Evolutionary conservation across 2,888 invertebrate genomes (phyloP).

Genomic region (Pachymerium ferrugineum): DNA sequence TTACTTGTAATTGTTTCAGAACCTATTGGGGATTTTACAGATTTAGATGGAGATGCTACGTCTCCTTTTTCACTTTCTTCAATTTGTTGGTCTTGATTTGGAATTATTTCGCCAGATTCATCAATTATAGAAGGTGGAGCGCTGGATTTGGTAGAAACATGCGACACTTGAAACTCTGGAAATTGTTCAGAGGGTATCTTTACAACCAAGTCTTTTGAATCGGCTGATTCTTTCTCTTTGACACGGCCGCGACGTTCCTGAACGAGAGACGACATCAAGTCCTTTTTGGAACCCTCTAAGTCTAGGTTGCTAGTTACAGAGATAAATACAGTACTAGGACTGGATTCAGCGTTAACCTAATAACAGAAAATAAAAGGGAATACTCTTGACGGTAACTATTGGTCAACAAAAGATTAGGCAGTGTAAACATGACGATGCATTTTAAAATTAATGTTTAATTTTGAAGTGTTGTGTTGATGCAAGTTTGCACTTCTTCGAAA

Average conservation of each 20-base stretch:
- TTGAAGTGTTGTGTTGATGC: neutral
- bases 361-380: neutral
- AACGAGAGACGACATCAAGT: neutral
- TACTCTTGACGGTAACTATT: neutral
- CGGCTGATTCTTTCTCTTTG: neutral
- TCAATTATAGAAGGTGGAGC: too few species aligned
- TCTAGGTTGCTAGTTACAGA: neutral
- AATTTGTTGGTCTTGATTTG: too few species aligned
- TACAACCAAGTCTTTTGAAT: too few species aligned
- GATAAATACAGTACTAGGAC: neutral
- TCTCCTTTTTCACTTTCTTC: too few species aligned
- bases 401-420: too few species aligned
- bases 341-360: neutral
- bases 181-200: neutral
- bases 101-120: too few species aligned
- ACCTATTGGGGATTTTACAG: too few species aligned
- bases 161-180: too few species aligned
- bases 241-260: neutral
- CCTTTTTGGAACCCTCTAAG: neutral
- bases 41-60: too few species aligned
- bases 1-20: too few species aligned
- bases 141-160: too few species aligned
- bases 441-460: neutral
- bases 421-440: too few species aligned
- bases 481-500: conserved; percentile 59